A percentile compares a stretch with the other conserved stretches of the same genome.
Conservation (phyloP, 2,888 invertebrate genomes). For the Ecliptopera silaceata region DNA sequence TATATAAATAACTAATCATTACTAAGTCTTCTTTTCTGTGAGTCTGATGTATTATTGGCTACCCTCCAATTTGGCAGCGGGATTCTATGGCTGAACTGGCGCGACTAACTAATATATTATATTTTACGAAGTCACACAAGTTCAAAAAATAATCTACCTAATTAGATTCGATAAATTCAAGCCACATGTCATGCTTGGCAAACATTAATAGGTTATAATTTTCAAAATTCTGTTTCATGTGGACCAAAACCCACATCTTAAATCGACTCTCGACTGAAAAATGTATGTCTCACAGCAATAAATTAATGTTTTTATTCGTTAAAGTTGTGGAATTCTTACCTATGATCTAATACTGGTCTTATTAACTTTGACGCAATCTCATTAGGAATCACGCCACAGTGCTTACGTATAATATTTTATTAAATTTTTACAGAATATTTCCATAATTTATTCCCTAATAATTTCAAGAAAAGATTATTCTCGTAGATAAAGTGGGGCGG, state of each 20-base stretch:
- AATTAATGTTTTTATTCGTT: conserved; percentile 37
- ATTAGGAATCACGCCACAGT: conserved; percentile 24
- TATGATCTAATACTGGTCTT: conserved; percentile 35
- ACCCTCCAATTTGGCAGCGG: conserved; percentile 62
- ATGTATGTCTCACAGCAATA: conserved; percentile 32
- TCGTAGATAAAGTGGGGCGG: conserved; percentile 12
- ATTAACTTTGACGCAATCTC: conserved; percentile 25
- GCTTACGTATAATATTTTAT: conserved; percentile 18
- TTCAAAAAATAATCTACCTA: conserved; percentile 40
- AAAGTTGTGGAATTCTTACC: conserved; percentile 28
- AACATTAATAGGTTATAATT: conserved; percentile 38
- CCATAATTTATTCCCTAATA: conserved; percentile 13
- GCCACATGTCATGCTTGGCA: conserved; percentile 35
- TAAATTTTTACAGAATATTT: conserved; percentile 7
- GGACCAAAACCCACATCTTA: conserved; percentile 35
- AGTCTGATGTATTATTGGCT: conserved; percentile 55
- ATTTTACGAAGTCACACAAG: conserved; percentile 28
- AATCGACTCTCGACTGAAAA: conserved; percentile 35
- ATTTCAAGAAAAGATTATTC: conserved; percentile 18
- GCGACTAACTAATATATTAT: conserved; percentile 35
- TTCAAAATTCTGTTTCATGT: conserved; percentile 36
- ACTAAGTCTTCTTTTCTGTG: conserved; percentile 42
- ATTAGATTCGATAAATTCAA: conserved; percentile 40
- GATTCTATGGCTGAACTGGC: conserved; percentile 32
- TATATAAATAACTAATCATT: conserved; percentile 34